These are phyloP conservation scores for Lucilia sericata DNA, from an alignment of 1,140 invertebrate species.

Conservation along the genomic window DNA sequence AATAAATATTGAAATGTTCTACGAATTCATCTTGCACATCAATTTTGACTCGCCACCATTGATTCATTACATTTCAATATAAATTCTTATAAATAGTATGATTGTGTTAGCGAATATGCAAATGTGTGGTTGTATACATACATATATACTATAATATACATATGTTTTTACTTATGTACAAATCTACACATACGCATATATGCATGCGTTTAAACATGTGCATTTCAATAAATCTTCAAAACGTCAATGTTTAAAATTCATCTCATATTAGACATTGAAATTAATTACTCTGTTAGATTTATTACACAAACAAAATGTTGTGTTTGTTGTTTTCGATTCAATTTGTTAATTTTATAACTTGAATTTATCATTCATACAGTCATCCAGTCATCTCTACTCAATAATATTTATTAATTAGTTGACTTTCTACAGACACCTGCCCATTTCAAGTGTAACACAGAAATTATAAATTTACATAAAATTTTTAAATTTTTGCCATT, in stretches of 20 bases:
- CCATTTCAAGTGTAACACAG: background rate
- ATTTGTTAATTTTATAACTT: constrained; percentile 3
- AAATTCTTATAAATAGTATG: too few relatives aligned
- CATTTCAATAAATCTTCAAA: background rate
- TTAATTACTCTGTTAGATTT: background rate
- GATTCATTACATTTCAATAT: background rate
- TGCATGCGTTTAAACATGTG: too few relatives aligned
- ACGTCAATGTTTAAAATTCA: background rate
- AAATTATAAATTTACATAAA: too few relatives aligned
- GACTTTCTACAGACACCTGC: background rate
- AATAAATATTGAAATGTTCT: too few relatives aligned
- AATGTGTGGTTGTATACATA: too few relatives aligned
- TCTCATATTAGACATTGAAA: background rate
- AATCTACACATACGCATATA: background rate
- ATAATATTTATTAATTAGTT: background rate
- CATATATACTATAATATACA: too few relatives aligned
- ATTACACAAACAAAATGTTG: background rate
- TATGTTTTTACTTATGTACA: background rate
- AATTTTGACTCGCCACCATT: background rate
- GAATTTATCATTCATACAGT: background rate
- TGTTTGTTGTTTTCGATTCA: background rate
- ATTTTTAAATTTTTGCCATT: too few relatives aligned
- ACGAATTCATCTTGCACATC: background rate
- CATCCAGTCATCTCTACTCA: background rate
- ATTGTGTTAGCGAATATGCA: too few relatives aligned